Conservation (phyloP, 2,888 invertebrate species). For the Lapara coniferarum region DNA sequence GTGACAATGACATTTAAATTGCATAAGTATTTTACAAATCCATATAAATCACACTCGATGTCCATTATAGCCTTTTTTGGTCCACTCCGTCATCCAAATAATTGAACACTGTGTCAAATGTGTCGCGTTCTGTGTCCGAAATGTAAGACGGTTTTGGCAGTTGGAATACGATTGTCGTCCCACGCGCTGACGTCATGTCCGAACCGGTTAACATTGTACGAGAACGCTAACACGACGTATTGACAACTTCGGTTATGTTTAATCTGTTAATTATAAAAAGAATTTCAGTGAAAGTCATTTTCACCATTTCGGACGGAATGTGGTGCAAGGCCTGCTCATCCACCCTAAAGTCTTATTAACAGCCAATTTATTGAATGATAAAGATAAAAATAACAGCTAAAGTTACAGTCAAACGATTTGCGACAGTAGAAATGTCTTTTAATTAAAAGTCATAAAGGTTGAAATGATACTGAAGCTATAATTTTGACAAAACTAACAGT, state of each 20-base stretch:
- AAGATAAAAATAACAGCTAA: too few relatives aligned
- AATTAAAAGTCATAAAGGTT: too few relatives aligned
- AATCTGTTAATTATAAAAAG: slow-evolving; percentile 2
- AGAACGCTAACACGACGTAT: slow-evolving; percentile 29
- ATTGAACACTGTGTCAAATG: slow-evolving; percentile 29
- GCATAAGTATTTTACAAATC: slow-evolving; percentile 5
- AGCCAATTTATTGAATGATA: too few relatives aligned
- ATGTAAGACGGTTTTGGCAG: slow-evolving; percentile 30
- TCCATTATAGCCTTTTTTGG: neutral
- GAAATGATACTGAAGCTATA: too few relatives aligned
- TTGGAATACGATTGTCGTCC: slow-evolving; percentile 44
- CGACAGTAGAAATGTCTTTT: too few relatives aligned
- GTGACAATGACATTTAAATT: neutral
- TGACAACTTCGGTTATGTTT: slow-evolving; percentile 1
- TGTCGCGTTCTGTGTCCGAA: slow-evolving; percentile 28
- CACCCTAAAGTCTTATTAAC: too few relatives aligned
- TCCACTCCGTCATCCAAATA: neutral
- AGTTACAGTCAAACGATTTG: too few relatives aligned
- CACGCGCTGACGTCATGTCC: slow-evolving; percentile 55
- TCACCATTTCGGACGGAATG: neutral
- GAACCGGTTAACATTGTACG: slow-evolving; percentile 54
- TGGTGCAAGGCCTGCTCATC: too few relatives aligned
- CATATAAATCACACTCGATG: neutral
- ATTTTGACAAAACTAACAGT: too few relatives aligned
- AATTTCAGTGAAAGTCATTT: slow-evolving; percentile 21